These are phyloP conservation scores for Mesocricetus auratus DNA, from an alignment of 2,113 vertebrate genomes.

Conservation along the genomic window DNA sequence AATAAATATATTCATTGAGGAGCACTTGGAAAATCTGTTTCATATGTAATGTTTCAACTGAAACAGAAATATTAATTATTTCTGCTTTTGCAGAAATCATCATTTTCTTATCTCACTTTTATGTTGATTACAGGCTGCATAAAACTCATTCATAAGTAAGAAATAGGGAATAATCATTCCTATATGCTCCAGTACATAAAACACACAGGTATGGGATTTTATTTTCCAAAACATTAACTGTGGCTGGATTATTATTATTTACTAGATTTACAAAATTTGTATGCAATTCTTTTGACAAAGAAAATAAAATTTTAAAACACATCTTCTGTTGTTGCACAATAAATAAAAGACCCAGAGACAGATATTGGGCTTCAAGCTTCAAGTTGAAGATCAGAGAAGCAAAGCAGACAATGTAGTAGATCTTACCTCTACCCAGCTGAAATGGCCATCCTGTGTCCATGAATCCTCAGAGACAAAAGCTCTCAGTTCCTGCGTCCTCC, in stretches of 20 bases:
- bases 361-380: too few relatives aligned
- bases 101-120: neutral
- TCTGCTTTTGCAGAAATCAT: neutral
- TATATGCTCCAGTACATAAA: neutral
- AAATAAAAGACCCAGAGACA: too few relatives aligned
- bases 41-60: neutral
- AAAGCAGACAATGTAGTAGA: too few relatives aligned
- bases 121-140: neutral
- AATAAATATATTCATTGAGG: neutral
- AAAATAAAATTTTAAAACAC: neutral
- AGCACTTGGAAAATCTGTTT: neutral
- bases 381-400: too few relatives aligned
- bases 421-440: too few relatives aligned
- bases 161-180: neutral
- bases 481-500: too few relatives aligned
- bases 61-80: neutral
- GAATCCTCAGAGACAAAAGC: too few relatives aligned
- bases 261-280: slow-evolving; percentile 21
- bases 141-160: neutral
- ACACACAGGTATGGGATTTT: neutral
- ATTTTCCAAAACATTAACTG: neutral
- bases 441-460: too few relatives aligned
- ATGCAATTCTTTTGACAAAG: slow-evolving; percentile 8
- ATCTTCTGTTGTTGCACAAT: neutral
- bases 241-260: neutral